A percentile compares a stretch with the other conserved stretches of the same genome.
These are phyloP conservation scores for Momotus momota DNA, from an alignment of 2,797 vertebrate species.

Conservation along the genomic window DNA sequence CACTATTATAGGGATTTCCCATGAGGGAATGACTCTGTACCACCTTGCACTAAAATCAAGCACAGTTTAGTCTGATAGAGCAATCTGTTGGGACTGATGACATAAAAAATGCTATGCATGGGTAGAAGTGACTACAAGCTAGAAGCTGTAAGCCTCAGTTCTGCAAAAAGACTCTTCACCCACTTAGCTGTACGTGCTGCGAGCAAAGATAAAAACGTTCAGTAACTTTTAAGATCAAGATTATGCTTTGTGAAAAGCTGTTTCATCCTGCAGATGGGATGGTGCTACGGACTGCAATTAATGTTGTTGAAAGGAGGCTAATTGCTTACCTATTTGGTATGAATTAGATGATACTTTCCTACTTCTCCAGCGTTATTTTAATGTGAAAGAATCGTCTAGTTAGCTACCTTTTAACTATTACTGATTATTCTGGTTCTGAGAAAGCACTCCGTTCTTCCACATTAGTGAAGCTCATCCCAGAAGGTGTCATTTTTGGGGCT, in stretches of 20 bases:
- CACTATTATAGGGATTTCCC: background rate
- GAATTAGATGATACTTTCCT: background rate
- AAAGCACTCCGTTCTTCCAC: accelerated
- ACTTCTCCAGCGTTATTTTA: background rate
- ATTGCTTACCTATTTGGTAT: background rate
- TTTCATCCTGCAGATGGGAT: background rate
- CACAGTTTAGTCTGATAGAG: background rate
- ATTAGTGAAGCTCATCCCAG: background rate
- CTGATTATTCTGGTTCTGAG: background rate
- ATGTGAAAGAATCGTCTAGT: background rate
- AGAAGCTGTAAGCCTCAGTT: background rate
- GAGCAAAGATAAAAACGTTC: background rate
- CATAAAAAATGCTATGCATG: background rate
- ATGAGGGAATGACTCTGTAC: background rate
- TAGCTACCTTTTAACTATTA: background rate
- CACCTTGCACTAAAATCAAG: background rate
- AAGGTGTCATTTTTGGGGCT: background rate
- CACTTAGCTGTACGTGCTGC: background rate
- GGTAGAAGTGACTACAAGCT: background rate
- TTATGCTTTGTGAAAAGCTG: background rate
- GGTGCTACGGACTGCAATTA: background rate
- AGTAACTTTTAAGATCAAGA: background rate
- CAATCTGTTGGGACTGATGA: accelerated
- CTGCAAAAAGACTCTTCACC: background rate
- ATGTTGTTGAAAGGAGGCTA: accelerated